These are phyloP conservation scores for Euura lappo DNA, from an alignment of 1,140 invertebrate species.

Conservation along the genomic window DNA sequence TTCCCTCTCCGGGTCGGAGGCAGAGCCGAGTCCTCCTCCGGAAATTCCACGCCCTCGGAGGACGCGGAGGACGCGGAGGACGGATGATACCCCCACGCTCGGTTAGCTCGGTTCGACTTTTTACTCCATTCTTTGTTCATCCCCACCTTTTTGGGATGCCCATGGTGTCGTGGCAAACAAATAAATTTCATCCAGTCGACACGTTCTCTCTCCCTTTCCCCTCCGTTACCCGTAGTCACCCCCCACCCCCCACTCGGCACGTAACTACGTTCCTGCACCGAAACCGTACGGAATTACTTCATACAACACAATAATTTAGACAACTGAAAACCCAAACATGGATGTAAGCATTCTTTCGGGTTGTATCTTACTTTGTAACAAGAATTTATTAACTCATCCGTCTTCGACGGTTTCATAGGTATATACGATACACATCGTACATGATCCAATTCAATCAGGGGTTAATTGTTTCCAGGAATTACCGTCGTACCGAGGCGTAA, in stretches of 20 bases:
- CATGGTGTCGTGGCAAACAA: conserved; percentile 38
- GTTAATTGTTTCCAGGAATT: no score
- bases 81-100: conserved; percentile 29
- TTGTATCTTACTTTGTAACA: no score
- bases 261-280: background rate
- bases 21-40: conserved; percentile 12
- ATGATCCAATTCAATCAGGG: no score
- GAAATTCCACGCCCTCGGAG: background rate
- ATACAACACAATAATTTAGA: background rate
- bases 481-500: no score
- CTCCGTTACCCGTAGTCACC: conserved; percentile 33
- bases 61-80: no score
- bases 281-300: background rate
- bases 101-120: background rate
- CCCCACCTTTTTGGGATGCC: no score
- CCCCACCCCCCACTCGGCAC: background rate
- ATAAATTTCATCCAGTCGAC: conserved; percentile 54
- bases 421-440: no score
- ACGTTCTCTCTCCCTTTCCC: conserved; percentile 19
- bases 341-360: no score
- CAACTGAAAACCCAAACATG: no score
- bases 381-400: no score
- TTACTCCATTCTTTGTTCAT: background rate
- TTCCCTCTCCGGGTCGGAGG: no score
- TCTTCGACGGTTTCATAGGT: no score